Conservation (phyloP, 2,113 vertebrate species). For the Nerophis lumbriciformis region DNA sequence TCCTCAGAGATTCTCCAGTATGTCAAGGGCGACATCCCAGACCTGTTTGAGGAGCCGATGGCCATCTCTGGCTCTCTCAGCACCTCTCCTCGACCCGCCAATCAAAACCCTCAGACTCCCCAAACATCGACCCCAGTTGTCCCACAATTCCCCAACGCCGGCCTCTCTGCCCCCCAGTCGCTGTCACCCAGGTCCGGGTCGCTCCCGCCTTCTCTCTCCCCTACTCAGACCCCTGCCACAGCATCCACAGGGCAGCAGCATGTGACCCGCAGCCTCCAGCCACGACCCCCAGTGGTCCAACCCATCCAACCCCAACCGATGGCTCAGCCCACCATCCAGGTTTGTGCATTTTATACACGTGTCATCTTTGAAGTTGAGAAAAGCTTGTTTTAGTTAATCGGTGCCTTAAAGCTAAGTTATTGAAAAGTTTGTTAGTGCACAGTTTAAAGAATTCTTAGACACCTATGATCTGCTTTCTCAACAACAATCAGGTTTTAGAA, state of each 20-base stretch:
- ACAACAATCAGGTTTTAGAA: too few species aligned
- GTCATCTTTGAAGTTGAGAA: too few species aligned
- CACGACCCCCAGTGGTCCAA: conserved; percentile 73
- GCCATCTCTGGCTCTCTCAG: conserved; percentile 35
- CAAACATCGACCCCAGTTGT: conserved; percentile 19
- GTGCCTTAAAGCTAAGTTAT: too few species aligned
- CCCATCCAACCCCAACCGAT: conserved; percentile 61
- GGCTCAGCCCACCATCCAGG: conserved; percentile 59
- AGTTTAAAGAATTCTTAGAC: too few species aligned
- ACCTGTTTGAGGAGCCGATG: conserved; percentile 89
- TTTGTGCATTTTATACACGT: conserved; percentile 10
- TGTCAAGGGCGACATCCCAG: conserved; percentile 91
- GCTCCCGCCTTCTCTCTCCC: conserved; percentile 64
- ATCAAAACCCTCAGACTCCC: conserved; percentile 40
- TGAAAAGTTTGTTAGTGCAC: too few species aligned
- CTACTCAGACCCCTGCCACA: conserved; percentile 46
- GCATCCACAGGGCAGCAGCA: conserved; percentile 38
- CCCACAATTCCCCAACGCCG: conserved; percentile 43
- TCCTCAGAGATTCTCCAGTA: conserved; percentile 95
- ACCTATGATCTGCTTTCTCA: too few species aligned
- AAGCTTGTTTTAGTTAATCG: too few species aligned
- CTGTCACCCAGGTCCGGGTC: conserved; percentile 57
- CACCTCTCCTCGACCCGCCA: conserved; percentile 12
- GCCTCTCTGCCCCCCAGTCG: conserved; percentile 63
- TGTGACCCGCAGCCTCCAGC: conserved; percentile 77